Evolutionary conservation across 2,888 invertebrate species (phyloP), one percentile per base, ranked within the genome.

Genomic region (Dolichomitus sp.): DNA sequence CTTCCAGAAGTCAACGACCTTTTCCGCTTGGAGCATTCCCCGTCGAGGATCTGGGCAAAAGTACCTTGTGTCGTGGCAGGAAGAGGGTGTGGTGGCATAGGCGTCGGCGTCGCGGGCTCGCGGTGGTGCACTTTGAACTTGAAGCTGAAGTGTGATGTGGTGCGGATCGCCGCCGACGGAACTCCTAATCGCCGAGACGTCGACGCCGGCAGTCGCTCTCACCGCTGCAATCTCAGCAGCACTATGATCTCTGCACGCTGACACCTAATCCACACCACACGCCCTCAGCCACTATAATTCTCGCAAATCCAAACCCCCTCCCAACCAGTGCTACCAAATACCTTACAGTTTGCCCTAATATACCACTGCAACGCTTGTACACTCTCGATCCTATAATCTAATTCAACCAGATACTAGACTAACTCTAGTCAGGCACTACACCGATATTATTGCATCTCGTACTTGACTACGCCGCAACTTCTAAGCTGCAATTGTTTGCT

Each of bases 191-290:
- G 85, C 83, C 80, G 85, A 80, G 57, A 86, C 84, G 80, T 90
- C 88, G 83, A 89, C 85, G 81, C 87, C 85, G 79, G 87, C 81
- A 72, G 87, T 86, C 86, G 87, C 79, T 86, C 86, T 85, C 74
- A 87, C 78, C 85, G 89, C 83, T 83, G 87, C 85, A 79, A 85
- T 87, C 87, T 90, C 90, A 72, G 83, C 86, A 86, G 85, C 84
- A 84, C 85, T 87, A 86, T 89, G 91, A 89, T 90, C 90, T 90
- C 90, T 89, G 89, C 88, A 88, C 90, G 91, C 89, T 89, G 91
- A 90, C 90, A 92, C 91, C 92, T 92, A 87, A 89, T 90, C 90
- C 91, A 91, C 90, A 91, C 91, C 91, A 90, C 91, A 92, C 92
- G 90, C 91, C 91, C 91, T 92, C 91, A 92, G 90, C 92, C 89